phyloP scores from a whole-genome alignment of 2,113 vertebrate genomes.

The Halcyon malimbica region DNA sequence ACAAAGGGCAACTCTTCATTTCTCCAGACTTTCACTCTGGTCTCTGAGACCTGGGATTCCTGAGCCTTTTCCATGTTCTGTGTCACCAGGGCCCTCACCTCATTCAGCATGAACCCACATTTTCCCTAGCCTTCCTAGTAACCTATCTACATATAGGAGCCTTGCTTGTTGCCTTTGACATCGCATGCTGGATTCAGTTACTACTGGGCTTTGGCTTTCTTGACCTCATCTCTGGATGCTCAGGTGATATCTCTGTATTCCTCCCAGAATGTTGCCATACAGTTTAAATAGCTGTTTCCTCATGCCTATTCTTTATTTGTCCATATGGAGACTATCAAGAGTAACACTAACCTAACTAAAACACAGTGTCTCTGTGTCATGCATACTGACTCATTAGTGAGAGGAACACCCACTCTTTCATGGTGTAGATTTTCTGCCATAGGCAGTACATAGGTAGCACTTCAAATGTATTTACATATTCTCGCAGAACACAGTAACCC shows the following conservation, averaged over 20 bases:
- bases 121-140: background rate
- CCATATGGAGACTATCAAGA: background rate
- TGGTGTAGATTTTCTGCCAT: background rate
- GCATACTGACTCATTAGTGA: background rate
- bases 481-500: background rate
- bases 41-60: background rate
- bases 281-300: background rate
- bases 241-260: background rate
- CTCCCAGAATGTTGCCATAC: background rate
- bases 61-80: background rate
- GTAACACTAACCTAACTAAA: background rate
- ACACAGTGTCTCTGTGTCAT: background rate
- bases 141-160: background rate
- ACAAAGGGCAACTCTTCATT: background rate
- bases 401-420: background rate
- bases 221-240: background rate
- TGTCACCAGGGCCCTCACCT: background rate
- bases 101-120: background rate
- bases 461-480: background rate
- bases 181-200: background rate
- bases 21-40: background rate
- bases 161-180: background rate
- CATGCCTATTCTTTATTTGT: background rate
- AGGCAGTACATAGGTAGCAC: background rate
- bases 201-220: background rate